A percentile compares a stretch with the other conserved stretches of the same genome.
Conservation (phyloP, 2,113 vertebrate species). For the Chrysochloris asiatica region DNA sequence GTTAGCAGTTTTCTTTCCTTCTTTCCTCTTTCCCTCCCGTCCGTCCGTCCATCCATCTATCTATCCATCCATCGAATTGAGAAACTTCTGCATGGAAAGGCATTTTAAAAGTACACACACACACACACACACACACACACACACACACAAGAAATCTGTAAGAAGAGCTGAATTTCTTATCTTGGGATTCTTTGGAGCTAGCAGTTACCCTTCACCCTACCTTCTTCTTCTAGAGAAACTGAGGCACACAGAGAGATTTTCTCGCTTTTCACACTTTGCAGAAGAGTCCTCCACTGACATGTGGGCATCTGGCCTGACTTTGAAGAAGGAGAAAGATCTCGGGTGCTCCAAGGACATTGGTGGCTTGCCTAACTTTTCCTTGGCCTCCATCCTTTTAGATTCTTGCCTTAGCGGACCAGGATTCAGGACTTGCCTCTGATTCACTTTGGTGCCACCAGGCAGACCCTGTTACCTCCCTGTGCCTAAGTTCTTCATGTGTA, state of each 20-base stretch:
- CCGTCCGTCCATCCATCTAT: no score
- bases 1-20: not conserved
- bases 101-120: no score
- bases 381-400: rapidly evolving
- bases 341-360: rapidly evolving
- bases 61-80: no score
- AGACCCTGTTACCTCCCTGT: no score
- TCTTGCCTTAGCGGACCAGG: not conserved
- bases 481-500: not conserved
- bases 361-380: not conserved
- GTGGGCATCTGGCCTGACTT: not conserved
- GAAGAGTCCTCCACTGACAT: no score
- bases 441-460: not conserved
- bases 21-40: no score
- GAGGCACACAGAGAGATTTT: not conserved
- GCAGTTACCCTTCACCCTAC: not conserved
- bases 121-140: no score
- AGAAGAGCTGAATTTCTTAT: not conserved
- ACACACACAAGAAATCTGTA: no score
- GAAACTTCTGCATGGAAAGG: not conserved
- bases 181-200: not conserved
- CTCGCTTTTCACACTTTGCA: not conserved
- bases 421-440: not conserved
- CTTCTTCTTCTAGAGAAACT: not conserved
- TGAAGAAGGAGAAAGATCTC: not conserved